Conservation (phyloP, 2,888 invertebrate genomes). For the Scaptomyza cyrtandrae region DNA sequence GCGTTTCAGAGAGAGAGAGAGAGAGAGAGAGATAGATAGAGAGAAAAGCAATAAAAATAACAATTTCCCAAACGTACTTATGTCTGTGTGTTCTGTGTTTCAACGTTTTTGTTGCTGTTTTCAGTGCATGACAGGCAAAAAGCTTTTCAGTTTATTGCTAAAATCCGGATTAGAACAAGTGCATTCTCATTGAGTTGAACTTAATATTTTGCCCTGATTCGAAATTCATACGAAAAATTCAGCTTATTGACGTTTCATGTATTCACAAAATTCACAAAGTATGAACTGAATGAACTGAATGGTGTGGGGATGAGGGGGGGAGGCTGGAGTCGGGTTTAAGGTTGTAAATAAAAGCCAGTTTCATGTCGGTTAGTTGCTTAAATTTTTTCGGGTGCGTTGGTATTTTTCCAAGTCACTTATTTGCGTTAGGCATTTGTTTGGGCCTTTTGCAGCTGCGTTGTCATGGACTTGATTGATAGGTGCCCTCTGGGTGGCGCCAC, state of each 20-base stretch:
- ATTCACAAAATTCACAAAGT: neutral
- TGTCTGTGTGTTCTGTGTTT: too few relatives aligned
- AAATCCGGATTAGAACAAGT: slow-evolving; percentile 3
- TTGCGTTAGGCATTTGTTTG: slow-evolving; percentile 52
- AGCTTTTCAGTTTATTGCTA: too few relatives aligned
- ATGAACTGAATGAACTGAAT: neutral
- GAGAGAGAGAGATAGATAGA: too few relatives aligned
- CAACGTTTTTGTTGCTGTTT: too few relatives aligned
- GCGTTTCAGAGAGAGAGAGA: too few relatives aligned
- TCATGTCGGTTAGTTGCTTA: slow-evolving; percentile 5
- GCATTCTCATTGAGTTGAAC: slow-evolving; percentile 4
- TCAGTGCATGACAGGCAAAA: neutral
- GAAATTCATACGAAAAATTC: neutral
- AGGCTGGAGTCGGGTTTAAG: neutral
- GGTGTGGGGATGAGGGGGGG: neutral
- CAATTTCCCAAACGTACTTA: too few relatives aligned
- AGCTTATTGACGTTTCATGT: neutral
- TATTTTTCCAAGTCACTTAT: slow-evolving; percentile 23
- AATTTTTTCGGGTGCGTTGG: neutral
- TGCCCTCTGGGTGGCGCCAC: neutral
- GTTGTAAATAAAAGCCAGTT: neutral
- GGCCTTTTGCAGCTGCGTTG: slow-evolving; percentile 49
- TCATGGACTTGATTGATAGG: slow-evolving; percentile 30
- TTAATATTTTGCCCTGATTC: neutral
- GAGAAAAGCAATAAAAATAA: too few relatives aligned